A percentile compares a stretch with the other conserved stretches of the same genome.
Evolutionary conservation across 2,113 vertebrate genomes (phyloP).

Genomic region (Heterotis niloticus): DNA sequence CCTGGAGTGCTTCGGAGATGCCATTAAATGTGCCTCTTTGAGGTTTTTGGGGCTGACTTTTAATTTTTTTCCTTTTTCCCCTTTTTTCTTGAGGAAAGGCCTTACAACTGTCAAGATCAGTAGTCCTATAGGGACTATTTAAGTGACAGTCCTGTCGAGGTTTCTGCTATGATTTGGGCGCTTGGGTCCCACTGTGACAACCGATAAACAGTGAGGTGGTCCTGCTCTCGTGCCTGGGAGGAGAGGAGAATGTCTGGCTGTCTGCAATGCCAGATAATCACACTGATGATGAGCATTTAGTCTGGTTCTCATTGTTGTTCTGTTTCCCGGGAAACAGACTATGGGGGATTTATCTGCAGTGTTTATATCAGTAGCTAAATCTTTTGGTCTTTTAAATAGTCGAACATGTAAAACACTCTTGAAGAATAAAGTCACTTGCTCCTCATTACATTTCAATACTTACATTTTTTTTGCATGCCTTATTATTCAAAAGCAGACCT

Average conservation of each 20-base stretch:
- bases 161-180: slow-evolving; percentile 22
- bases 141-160: slow-evolving; percentile 19
- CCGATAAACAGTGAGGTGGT: slow-evolving; percentile 17
- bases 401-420: too few species aligned
- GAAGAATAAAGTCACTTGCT: too few species aligned
- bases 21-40: background rate
- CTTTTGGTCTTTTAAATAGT: too few species aligned
- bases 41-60: background rate
- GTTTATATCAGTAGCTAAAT: too few species aligned
- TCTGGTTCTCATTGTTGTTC: background rate
- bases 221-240: background rate
- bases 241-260: background rate
- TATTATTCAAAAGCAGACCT: too few species aligned
- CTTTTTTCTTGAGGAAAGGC: slow-evolving; percentile 12
- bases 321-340: slow-evolving; percentile 5
- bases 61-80: background rate
- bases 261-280: slow-evolving; percentile 20
- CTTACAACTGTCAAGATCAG: slow-evolving; percentile 23
- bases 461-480: too few species aligned
- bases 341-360: background rate
- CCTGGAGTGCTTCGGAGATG: background rate
- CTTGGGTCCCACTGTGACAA: slow-evolving; percentile 22
- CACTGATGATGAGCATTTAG: slow-evolving; percentile 10
- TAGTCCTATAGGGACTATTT: slow-evolving; percentile 14
- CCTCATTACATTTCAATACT: too few species aligned